phyloP scores from a whole-genome alignment of 1,140 invertebrate genomes.

The Trypoxylus dichotomus region DNA sequence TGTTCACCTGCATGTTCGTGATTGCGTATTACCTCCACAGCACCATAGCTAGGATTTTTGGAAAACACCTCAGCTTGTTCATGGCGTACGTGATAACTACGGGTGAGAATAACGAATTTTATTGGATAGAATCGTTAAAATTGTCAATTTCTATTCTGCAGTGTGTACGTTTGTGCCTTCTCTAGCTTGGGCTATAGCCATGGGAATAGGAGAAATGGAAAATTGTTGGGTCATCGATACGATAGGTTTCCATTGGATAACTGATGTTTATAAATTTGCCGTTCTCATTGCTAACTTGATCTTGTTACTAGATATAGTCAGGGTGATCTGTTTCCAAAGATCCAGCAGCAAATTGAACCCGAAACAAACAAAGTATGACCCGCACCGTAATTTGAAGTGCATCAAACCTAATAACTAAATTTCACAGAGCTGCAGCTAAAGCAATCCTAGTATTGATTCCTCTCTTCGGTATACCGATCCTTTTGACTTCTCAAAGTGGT shows the following conservation, averaged over 20 bases:
- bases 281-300: slow-evolving; percentile 57
- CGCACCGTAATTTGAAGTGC: neutral
- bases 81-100: neutral
- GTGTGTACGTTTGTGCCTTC: slow-evolving; percentile 52
- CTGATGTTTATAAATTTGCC: slow-evolving; percentile 58
- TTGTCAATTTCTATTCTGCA: neutral
- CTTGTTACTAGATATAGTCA: slow-evolving; percentile 58
- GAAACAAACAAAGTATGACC: slow-evolving; percentile 48
- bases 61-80: neutral
- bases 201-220: slow-evolving; percentile 52
- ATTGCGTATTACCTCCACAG: slow-evolving; percentile 63
- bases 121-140: neutral
- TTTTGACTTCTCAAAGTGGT: slow-evolving; percentile 43
- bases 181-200: slow-evolving; percentile 56
- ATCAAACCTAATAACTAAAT: neutral
- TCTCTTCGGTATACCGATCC: slow-evolving; percentile 47
- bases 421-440: slow-evolving; percentile 43
- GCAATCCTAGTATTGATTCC: slow-evolving; percentile 47
- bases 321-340: slow-evolving; percentile 50
- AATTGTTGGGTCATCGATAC: slow-evolving; percentile 62
- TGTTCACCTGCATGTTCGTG: slow-evolving; percentile 63
- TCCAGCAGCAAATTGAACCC: slow-evolving; percentile 57
- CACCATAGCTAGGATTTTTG: slow-evolving; percentile 54
- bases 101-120: neutral
- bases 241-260: slow-evolving; percentile 57